Evolutionary conservation across 2,113 vertebrate species (phyloP).

Genomic region (Kryptolebias marmoratus): DNA sequence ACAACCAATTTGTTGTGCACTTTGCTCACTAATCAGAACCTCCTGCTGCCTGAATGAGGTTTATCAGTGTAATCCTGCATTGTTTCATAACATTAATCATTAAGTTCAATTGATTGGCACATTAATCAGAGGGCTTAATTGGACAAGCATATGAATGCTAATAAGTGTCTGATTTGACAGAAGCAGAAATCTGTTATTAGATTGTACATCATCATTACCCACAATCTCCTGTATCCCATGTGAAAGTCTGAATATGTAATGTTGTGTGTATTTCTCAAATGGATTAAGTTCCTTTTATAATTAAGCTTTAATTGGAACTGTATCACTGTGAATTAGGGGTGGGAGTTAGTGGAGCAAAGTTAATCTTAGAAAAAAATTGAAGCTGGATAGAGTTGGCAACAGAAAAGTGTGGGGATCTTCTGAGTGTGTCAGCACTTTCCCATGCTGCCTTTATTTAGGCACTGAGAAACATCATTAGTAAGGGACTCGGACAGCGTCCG

Average conservation of each 20-base stretch:
- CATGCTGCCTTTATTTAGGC: constrained; percentile 44
- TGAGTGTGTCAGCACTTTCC: constrained; percentile 59
- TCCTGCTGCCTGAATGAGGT: constrained; percentile 48
- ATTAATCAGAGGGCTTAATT: constrained; percentile 72
- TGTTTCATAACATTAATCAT: constrained; percentile 67
- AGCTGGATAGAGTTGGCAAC: constrained; percentile 31
- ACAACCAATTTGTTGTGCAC: constrained; percentile 36
- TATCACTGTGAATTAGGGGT: constrained; percentile 43
- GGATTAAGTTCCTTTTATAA: constrained; percentile 58
- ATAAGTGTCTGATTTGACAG: constrained; percentile 65
- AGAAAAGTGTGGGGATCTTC: constrained; percentile 29
- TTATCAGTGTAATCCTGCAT: constrained; percentile 53
- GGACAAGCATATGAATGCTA: constrained; percentile 61
- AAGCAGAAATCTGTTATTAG: constrained; percentile 64
- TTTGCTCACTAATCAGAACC: constrained; percentile 49
- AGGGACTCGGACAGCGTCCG: constrained; percentile 48
- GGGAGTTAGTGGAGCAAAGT: constrained; percentile 29
- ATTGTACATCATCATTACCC: constrained; percentile 68
- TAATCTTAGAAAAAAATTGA: constrained; percentile 45
- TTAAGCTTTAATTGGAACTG: constrained; percentile 66
- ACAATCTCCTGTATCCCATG: constrained; percentile 51
- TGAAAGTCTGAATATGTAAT: constrained; percentile 52
- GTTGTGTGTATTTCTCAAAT: constrained; percentile 40
- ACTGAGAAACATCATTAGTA: constrained; percentile 68
- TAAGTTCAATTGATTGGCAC: constrained; percentile 67